Evolutionary conservation across 2,888 invertebrate species (phyloP).

Genomic region (Melieria omissa): DNA sequence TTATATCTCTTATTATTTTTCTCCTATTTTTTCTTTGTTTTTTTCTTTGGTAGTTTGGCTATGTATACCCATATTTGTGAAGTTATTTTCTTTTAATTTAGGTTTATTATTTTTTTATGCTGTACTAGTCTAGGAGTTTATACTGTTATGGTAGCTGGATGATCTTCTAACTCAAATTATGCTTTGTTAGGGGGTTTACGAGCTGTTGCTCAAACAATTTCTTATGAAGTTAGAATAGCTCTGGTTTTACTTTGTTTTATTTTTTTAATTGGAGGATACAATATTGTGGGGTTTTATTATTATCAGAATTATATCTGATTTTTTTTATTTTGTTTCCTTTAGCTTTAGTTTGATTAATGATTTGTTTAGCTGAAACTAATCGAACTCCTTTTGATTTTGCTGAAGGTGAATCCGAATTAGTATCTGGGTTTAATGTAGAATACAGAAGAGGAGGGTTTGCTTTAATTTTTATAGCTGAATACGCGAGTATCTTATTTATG

Average conservation of each 20-base stretch:
- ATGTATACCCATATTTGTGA: constrained; percentile 71
- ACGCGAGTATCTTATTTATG: constrained; percentile 77
- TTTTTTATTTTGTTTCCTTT: constrained; percentile 70
- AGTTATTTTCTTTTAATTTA: constrained; percentile 71
- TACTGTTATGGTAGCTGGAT: constrained; percentile 73
- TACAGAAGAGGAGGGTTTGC: constrained; percentile 79
- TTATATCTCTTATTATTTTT: constrained; percentile 73
- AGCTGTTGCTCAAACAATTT: constrained; percentile 78
- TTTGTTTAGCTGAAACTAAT: constrained; percentile 77
- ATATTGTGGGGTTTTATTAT: constrained; percentile 68
- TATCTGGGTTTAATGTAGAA: constrained; percentile 83
- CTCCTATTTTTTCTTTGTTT: constrained; percentile 72
- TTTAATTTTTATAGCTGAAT: constrained; percentile 79
- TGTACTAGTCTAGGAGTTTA: constrained; percentile 75
- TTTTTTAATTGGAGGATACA: constrained; percentile 71
- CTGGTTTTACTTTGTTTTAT: constrained; percentile 74
- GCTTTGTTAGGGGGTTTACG: constrained; percentile 76
- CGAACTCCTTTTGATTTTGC: constrained; percentile 84
- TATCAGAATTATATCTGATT: constrained; percentile 71
- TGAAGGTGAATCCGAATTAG: constrained; percentile 81
- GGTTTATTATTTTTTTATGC: constrained; percentile 74
- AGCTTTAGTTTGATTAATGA: constrained; percentile 70
- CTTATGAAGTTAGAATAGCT: constrained; percentile 79
- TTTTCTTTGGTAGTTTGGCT: constrained; percentile 72
- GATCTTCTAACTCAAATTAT: constrained; percentile 80